Conservation (phyloP, 2,888 invertebrate genomes). For the Cecidostiba fungosa region DNA sequence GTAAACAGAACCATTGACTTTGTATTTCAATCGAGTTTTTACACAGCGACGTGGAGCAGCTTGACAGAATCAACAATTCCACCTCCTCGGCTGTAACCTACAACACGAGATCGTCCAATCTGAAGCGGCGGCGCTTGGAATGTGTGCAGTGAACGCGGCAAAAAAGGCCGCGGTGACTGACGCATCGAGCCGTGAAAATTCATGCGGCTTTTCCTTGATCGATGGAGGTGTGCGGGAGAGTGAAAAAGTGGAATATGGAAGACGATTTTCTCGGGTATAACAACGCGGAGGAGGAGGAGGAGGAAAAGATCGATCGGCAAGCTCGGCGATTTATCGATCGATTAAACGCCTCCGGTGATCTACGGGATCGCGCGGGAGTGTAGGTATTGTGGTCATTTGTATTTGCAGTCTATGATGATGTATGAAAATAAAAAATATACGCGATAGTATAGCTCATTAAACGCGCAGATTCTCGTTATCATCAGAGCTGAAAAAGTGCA, state of each 20-base stretch:
- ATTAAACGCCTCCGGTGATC: slow-evolving; percentile 44
- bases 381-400: neutral
- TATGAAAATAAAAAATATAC: neutral
- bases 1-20: neutral
- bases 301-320: slow-evolving; percentile 46
- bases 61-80: neutral
- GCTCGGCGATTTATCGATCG: slow-evolving; percentile 56
- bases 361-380: neutral
- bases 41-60: neutral
- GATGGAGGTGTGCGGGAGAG: neutral
- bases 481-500: neutral
- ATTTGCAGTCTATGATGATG: neutral
- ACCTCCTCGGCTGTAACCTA: neutral
- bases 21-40: slow-evolving; percentile 14
- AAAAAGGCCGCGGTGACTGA: neutral
- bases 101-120: neutral
- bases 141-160: neutral
- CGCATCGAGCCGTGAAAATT: slow-evolving; percentile 55
- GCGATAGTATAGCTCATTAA: neutral
- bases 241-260: slow-evolving; percentile 53
- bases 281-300: neutral
- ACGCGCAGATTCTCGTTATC: neutral
- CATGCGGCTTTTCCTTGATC: slow-evolving; percentile 58
- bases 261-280: slow-evolving; percentile 20
- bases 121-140: neutral